Conservation (phyloP, 2,888 invertebrate genomes). For the Junonia oenone region DNA sequence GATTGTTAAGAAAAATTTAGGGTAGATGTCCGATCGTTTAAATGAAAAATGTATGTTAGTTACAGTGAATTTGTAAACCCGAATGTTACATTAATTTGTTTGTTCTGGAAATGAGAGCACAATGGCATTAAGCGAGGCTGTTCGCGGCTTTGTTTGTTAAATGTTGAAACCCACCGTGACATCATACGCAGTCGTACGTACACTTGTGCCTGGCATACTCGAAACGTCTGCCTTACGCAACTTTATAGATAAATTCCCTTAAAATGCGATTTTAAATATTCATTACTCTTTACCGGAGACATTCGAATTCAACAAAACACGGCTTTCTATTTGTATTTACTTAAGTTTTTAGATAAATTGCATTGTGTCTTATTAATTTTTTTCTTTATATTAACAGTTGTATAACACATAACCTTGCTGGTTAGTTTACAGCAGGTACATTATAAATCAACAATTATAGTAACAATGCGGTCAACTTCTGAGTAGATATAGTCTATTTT, state of each 20-base stretch:
- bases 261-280: constrained; percentile 26
- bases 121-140: constrained; percentile 40
- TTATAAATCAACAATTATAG: no score
- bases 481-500: no score
- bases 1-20: constrained; percentile 31
- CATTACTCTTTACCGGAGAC: constrained; percentile 15
- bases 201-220: constrained; percentile 25
- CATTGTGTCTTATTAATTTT: no score
- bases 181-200: constrained; percentile 38
- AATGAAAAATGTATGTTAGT: constrained; percentile 23
- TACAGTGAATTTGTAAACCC: constrained; percentile 30
- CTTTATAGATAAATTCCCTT: constrained; percentile 28
- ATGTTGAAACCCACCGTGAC: constrained; percentile 63
- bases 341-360: no score
- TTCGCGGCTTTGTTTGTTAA: constrained; percentile 55
- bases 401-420: no score
- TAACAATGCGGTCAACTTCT: no score
- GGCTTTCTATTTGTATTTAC: no score
- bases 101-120: constrained; percentile 61
- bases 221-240: constrained; percentile 30
- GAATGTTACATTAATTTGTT: constrained; percentile 44
- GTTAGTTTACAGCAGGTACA: no score
- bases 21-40: constrained; percentile 17
- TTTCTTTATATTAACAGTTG: no score
- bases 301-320: not conserved